These are phyloP conservation scores for Calameuta pallipes DNA, from an alignment of 2,888 invertebrate genomes.

Conservation along the genomic window DNA sequence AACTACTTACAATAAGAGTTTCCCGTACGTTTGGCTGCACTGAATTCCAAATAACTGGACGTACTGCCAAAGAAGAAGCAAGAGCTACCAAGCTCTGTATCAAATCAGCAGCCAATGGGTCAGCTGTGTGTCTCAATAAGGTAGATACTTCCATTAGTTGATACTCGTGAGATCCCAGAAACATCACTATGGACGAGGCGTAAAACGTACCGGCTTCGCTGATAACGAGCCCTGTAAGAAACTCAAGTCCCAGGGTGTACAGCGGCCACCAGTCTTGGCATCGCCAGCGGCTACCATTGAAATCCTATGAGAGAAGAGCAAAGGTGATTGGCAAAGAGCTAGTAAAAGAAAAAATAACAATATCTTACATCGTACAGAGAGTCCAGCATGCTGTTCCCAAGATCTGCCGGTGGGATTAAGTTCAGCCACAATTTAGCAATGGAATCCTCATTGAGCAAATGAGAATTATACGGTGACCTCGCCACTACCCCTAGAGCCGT, in stretches of 20 bases:
- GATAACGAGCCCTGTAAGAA: constrained; percentile 54
- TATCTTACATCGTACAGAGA: constrained; percentile 54
- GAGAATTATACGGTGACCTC: constrained; percentile 45
- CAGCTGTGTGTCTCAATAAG: constrained; percentile 60
- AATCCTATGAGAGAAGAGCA: constrained; percentile 40
- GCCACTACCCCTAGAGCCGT: constrained; percentile 55
- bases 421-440: constrained; percentile 59
- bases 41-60: constrained; percentile 54
- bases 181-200: constrained; percentile 46
- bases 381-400: constrained; percentile 56
- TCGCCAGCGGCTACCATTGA: constrained; percentile 50
- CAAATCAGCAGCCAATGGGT: constrained; percentile 58
- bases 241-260: constrained; percentile 59
- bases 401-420: constrained; percentile 54
- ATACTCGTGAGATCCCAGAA: constrained; percentile 59
- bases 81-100: constrained; percentile 61
- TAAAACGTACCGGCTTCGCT: constrained; percentile 43
- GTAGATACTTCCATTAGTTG: constrained; percentile 58
- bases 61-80: constrained; percentile 56
- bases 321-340: not conserved
- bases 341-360: constrained; percentile 4
- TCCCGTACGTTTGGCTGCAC: constrained; percentile 55
- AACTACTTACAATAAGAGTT: constrained; percentile 50
- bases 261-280: constrained; percentile 64
- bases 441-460: constrained; percentile 41